Base-by-base conservation (phyloP, 2,888 invertebrate species). In the Drosophila pseudotakahashii region DNA sequence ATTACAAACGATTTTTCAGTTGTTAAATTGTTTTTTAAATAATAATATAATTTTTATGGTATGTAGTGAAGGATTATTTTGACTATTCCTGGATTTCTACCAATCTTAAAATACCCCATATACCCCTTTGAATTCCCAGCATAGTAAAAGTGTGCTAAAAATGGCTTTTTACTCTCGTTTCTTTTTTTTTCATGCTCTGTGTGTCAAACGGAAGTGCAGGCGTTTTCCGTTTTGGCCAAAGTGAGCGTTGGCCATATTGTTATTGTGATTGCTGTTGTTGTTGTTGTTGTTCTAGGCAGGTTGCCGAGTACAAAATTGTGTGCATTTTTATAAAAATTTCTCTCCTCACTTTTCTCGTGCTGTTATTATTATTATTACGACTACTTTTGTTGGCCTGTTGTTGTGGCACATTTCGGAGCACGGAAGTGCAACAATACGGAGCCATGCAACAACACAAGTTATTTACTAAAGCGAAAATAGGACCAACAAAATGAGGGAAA, bases 191-290 rank as follows among this genome's bases (percentile, higher is more conserved):
- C 26, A n/a, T n/a, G 30, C 37, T 45, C 52, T 72, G 55, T 77
- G 76, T 77, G 75, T 69, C 67, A 61, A 84, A 54, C 84, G 84
- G 87, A 81, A 84, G 87, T 82, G 84, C 87, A 84, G 84, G 87
- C 87, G 84, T 87, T 84, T 84, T 87, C 80, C 84, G 74, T 67
- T 81, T 73, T 84, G 74, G 62, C 75, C 71, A 73, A 82, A 82
- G 79, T 74, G 77, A 79, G 61, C 78, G 66, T 72, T 75, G 75
- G 75, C 77, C 82, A 85, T 75, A 74, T 51, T 59, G 60, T 48
- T 58, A 55, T 64, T 53, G 45, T 60, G 63, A 37, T 67, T 66
- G 39, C 54, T 66, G 54, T 64, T 71, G 63, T 48, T 70, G 68
- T 54, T 66, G 54, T 67, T 73, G 63, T 48, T 70, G 68, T 54